Percentiles rank a stretch among this genome's conserved stretches.
phyloP scores from a whole-genome alignment of 2,888 invertebrate species.

The Cantharis rufa region DNA sequence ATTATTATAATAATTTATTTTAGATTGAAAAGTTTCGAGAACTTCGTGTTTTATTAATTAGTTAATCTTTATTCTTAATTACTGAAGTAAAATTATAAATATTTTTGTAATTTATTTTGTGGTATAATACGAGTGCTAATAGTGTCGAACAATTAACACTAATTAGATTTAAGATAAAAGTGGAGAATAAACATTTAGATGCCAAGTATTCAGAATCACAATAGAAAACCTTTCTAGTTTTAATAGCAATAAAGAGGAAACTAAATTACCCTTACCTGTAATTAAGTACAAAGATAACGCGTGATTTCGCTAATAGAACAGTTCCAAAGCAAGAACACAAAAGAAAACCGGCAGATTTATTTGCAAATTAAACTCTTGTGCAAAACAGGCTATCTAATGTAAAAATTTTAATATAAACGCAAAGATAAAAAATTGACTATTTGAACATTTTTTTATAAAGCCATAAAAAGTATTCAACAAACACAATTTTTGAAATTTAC shows the following conservation, averaged over 20 bases:
- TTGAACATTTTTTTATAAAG: background rate
- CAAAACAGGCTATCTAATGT: background rate
- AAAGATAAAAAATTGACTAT: background rate
- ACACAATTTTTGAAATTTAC: background rate
- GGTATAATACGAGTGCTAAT: conserved; percentile 26
- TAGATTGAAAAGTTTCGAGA: too few relatives aligned
- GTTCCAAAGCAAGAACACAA: conserved; percentile 4
- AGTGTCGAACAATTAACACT: conserved; percentile 22
- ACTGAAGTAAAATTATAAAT: background rate
- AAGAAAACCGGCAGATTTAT: conserved; percentile 15
- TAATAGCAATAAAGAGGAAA: conserved; percentile 12
- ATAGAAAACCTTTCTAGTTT: conserved; percentile 13
- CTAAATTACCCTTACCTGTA: conserved; percentile 3
- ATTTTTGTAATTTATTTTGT: conserved; percentile 4
- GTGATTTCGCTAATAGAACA: conserved; percentile 17
- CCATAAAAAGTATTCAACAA: background rate
- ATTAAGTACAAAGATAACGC: conserved; percentile 18
- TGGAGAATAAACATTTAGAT: conserved; percentile 11
- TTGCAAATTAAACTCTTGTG: conserved; percentile 12
- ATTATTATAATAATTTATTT: too few relatives aligned
- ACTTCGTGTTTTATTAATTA: background rate
- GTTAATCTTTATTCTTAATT: background rate
- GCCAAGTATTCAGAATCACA: conserved; percentile 8
- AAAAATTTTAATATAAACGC: background rate
- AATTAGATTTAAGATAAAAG: conserved; percentile 28